These are phyloP conservation scores for Plutella xylostella DNA, from an alignment of 2,888 invertebrate species.

Conservation along the genomic window DNA sequence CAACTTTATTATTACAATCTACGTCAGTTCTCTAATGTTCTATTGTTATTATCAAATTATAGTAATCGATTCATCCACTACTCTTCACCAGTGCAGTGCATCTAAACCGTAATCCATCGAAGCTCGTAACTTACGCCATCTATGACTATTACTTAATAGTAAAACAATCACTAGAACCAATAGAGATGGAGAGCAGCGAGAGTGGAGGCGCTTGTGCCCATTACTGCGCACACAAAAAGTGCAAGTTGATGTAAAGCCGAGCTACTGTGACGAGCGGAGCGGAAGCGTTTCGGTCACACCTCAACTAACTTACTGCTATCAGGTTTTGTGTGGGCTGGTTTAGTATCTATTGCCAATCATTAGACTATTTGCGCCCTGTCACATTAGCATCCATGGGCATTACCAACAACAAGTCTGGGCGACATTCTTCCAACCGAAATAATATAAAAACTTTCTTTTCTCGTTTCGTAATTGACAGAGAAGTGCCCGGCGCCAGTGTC, in stretches of 20 bases:
- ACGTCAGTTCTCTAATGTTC: conserved; percentile 13
- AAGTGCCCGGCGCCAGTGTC: conserved; percentile 28
- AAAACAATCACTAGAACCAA: too few species aligned
- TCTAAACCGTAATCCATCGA: too few species aligned
- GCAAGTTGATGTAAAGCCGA: conserved; percentile 32
- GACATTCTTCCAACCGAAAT: conserved; percentile 46
- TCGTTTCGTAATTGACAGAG: conserved; percentile 58
- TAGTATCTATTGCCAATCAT: too few species aligned
- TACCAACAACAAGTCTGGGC: conserved; percentile 32
- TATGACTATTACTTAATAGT: too few species aligned
- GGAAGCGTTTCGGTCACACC: conserved; percentile 20
- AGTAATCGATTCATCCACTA: too few species aligned
- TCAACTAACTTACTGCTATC: too few species aligned
- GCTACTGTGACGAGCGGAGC: conserved; percentile 33
- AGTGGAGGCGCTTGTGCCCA: conserved; percentile 19
- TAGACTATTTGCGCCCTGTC: too few species aligned
- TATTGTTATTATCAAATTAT: too few species aligned
- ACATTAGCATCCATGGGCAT: conserved; percentile 25
- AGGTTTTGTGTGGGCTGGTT: too few species aligned
- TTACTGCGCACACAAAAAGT: conserved; percentile 34
- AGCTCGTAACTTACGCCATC: too few species aligned
- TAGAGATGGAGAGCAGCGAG: background rate
- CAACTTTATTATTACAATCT: conserved; percentile 2
- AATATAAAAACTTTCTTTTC: conserved; percentile 52
- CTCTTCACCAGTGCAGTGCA: too few species aligned